Percentiles rank a stretch among this genome's conserved stretches.
phyloP scores from a whole-genome alignment of 37 sponge, comb jelly and placozoan genomes.

The Ephydatia muelleri region DNA sequence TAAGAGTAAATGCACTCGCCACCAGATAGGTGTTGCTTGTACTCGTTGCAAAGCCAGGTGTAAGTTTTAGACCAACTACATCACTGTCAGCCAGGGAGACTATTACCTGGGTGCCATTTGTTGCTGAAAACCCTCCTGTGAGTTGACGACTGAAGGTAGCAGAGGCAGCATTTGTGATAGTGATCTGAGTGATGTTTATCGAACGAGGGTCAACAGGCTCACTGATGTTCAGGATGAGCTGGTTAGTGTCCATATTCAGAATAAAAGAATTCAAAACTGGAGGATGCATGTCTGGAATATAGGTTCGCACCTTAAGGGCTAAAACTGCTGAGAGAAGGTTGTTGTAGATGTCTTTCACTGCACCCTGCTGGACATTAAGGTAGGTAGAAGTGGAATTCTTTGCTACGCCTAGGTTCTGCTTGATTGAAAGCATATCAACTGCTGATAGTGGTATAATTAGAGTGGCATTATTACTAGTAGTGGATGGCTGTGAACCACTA shows the following conservation, averaged over 20 bases:
- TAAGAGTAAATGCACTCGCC: slow-evolving; percentile 50
- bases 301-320: slow-evolving; percentile 56
- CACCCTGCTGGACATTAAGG: slow-evolving; percentile 38
- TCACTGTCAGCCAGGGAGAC: slow-evolving; percentile 64
- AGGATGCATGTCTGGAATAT: slow-evolving; percentile 50
- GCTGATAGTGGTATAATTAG: slow-evolving; percentile 33
- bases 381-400: slow-evolving; percentile 47
- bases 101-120: slow-evolving; percentile 26
- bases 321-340: slow-evolving; percentile 50
- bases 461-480: slow-evolving; percentile 37
- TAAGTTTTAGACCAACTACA: slow-evolving; percentile 48
- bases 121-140: slow-evolving; percentile 60
- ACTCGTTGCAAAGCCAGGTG: slow-evolving; percentile 47
- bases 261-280: slow-evolving; percentile 56
- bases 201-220: slow-evolving; percentile 65
- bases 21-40: slow-evolving; percentile 56
- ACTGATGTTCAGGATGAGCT: slow-evolving; percentile 53
- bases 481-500: slow-evolving; percentile 13
- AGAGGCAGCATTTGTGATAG: slow-evolving; percentile 40
- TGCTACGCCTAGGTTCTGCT: slow-evolving; percentile 42
- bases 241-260: slow-evolving; percentile 61
- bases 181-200: slow-evolving; percentile 63
- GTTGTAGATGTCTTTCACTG: slow-evolving; percentile 60
- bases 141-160: slow-evolving; percentile 59
- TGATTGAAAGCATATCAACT: slow-evolving; percentile 52